Percentiles rank a stretch among this genome's conserved stretches.
Evolutionary conservation across 35 echinoderm and acorn worm species (phyloP).

Genomic region (Apostichopus japonicus): DNA sequence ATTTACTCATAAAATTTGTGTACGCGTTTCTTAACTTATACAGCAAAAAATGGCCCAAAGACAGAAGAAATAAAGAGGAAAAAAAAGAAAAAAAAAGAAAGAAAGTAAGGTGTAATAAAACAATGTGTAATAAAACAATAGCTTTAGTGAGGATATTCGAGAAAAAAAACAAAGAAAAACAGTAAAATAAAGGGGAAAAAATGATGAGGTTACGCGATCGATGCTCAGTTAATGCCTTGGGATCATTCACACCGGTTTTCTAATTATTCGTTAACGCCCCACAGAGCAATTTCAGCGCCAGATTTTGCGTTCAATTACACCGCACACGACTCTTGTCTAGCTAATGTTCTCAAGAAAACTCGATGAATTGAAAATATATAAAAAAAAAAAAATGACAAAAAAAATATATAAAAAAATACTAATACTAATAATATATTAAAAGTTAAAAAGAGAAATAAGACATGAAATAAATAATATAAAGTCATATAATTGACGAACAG

Average conservation of each 20-base stretch:
- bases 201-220: not conserved
- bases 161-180: not conserved
- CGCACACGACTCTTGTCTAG: constrained; percentile 35
- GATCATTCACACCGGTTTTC: constrained; percentile 2
- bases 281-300: constrained; percentile 23
- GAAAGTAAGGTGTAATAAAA: constrained; percentile 10
- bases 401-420: not conserved
- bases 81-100: not conserved
- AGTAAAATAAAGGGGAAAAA: not conserved
- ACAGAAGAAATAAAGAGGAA: not conserved
- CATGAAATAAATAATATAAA: not conserved
- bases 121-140: constrained; percentile 32
- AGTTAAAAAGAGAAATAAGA: not conserved
- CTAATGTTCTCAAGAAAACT: constrained; percentile 19
- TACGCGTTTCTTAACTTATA: not conserved
- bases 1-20: not conserved
- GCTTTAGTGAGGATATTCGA: not conserved
- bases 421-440: not conserved
- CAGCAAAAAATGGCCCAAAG: too few relatives aligned
- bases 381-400: too few relatives aligned
- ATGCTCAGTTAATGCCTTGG: constrained; percentile 3
- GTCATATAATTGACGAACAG: not conserved
- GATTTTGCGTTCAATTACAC: constrained; percentile 25
- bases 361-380: constrained; percentile 20
- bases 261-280: constrained; percentile 38